Percentiles rank a stretch among this genome's conserved stretches.
Conservation (phyloP, 2,797 vertebrate species). For the Rhinella marina region DNA sequence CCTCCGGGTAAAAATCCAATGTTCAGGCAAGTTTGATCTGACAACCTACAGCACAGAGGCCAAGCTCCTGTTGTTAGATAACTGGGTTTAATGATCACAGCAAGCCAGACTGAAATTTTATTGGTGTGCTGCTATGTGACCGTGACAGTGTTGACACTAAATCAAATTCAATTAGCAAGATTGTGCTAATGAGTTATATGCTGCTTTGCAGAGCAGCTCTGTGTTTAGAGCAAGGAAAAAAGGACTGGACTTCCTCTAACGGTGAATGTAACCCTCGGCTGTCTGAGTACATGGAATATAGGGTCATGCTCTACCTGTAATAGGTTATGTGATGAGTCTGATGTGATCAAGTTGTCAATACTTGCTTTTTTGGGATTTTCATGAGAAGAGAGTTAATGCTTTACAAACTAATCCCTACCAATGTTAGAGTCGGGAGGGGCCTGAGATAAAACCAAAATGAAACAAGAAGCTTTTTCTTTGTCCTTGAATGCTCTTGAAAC, state of each 20-base stretch:
- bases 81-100: slow-evolving; percentile 71
- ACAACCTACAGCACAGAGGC: slow-evolving; percentile 70
- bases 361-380: slow-evolving; percentile 67
- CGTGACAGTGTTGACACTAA: slow-evolving; percentile 74
- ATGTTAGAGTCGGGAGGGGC: slow-evolving; percentile 61
- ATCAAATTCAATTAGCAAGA: slow-evolving; percentile 80
- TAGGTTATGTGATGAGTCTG: slow-evolving; percentile 64
- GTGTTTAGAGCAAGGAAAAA: slow-evolving; percentile 53
- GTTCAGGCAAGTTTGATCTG: slow-evolving; percentile 63
- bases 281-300: neutral
- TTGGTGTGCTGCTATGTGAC: slow-evolving; percentile 69
- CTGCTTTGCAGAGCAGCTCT: slow-evolving; percentile 70
- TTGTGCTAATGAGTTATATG: slow-evolving; percentile 73
- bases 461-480: slow-evolving; percentile 65
- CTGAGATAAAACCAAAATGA: slow-evolving; percentile 60
- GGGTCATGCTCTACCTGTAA: neutral
- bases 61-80: slow-evolving; percentile 69
- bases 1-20: slow-evolving; percentile 63
- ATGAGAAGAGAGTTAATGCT: slow-evolving; percentile 68
- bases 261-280: slow-evolving; percentile 9
- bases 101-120: slow-evolving; percentile 69
- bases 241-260: slow-evolving; percentile 61
- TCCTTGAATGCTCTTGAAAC: slow-evolving; percentile 72
- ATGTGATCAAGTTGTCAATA: slow-evolving; percentile 67
- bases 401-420: slow-evolving; percentile 71